Evolutionary conservation across 1,140 invertebrate species (phyloP).

Genomic region (Oscheius sp.): DNA sequence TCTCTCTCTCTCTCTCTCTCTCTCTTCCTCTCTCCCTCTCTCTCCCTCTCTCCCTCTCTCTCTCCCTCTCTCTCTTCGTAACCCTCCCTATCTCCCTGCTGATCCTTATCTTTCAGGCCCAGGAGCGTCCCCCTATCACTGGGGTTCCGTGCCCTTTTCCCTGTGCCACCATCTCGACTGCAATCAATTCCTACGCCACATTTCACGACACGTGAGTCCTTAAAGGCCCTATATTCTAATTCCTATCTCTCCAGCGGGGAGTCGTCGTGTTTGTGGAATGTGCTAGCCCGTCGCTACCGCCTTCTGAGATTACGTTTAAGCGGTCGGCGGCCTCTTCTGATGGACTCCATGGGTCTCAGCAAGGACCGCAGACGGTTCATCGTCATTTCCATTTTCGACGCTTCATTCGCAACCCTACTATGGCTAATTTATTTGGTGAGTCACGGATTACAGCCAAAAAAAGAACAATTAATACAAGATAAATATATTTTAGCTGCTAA

Average conservation of each 20-base stretch:
- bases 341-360: not conserved
- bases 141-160: not conserved
- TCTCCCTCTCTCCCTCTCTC: too few species aligned
- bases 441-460: not conserved
- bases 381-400: slow-evolving; percentile 39
- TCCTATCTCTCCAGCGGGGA: not conserved
- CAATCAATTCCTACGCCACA: slow-evolving; percentile 5
- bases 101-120: not conserved
- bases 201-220: slow-evolving; percentile 1
- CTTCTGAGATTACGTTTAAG: not conserved
- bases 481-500: too few species aligned
- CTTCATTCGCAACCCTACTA: slow-evolving; percentile 13
- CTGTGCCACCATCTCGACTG: not conserved
- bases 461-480: too few species aligned
- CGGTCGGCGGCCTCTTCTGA: not conserved
- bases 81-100: not conserved
- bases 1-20: too few species aligned
- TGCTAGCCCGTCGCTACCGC: not conserved
- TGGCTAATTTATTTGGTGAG: slow-evolving; percentile 34
- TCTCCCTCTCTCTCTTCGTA: not conserved
- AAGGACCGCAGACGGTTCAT: slow-evolving; percentile 37
- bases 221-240: too few species aligned
- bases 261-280: not conserved
- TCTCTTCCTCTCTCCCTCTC: too few species aligned
- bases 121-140: not conserved